Percentiles rank a stretch among this genome's conserved stretches.
Conservation (phyloP, 2,797 vertebrate genomes). For the Dendrocincla fuliginosa region DNA sequence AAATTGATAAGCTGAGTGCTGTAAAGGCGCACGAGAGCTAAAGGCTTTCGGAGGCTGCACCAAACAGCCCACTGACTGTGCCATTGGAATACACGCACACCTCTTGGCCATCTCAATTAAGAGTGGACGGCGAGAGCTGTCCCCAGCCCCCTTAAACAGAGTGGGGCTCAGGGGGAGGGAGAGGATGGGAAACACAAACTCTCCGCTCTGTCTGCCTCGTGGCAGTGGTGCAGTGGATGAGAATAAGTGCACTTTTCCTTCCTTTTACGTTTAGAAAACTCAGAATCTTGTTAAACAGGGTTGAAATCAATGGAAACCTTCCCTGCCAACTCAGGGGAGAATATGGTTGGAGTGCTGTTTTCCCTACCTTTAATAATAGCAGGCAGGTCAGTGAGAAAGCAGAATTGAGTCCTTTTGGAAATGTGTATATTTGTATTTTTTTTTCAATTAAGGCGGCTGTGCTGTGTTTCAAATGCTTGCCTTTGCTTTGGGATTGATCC, state of each 20-base stretch:
- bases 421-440: background rate
- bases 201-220: background rate
- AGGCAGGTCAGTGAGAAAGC: background rate
- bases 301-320: background rate
- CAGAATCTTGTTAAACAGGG: background rate
- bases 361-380: background rate
- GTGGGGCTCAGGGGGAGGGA: background rate
- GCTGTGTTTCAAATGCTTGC: background rate
- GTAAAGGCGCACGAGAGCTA: constrained; percentile 54
- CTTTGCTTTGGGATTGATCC: background rate
- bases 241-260: background rate
- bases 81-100: background rate
- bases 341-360: background rate
- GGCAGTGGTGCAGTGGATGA: background rate
- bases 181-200: background rate
- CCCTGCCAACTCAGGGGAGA: background rate
- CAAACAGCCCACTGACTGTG: background rate
- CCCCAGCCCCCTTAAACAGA: background rate
- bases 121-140: background rate
- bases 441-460: background rate
- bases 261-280: background rate
- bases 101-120: constrained; percentile 45
- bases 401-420: background rate
- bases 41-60: constrained; percentile 61
- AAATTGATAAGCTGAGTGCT: constrained; percentile 85